Conservation (phyloP, 2,113 vertebrate species). For the Xiphophorus hellerii region DNA sequence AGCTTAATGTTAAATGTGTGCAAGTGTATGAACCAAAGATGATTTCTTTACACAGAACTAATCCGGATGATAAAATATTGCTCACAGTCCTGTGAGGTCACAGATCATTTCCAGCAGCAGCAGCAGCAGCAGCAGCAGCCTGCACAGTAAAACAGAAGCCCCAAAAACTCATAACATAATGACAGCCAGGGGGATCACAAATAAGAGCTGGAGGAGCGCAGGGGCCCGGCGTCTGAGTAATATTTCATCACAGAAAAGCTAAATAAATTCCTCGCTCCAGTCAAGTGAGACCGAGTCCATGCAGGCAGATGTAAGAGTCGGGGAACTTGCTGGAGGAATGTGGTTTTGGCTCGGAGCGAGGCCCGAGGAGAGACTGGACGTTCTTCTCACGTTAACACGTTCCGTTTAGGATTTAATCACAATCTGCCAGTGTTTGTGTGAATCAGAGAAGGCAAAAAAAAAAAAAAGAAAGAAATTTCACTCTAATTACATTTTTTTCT, state of each 20-base stretch:
- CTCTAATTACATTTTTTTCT: neutral
- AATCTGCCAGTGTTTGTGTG: slow-evolving; percentile 12
- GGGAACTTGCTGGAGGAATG: slow-evolving; percentile 80
- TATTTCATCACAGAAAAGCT: slow-evolving; percentile 80
- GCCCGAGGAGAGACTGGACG: slow-evolving; percentile 57
- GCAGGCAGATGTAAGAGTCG: slow-evolving; percentile 82
- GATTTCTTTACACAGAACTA: neutral
- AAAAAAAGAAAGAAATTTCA: neutral
- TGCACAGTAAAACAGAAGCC: slow-evolving; percentile 72
- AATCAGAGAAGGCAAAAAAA: neutral
- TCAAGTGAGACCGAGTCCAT: slow-evolving; percentile 79
- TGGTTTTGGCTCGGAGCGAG: slow-evolving; percentile 67
- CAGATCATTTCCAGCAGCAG: slow-evolving; percentile 35
- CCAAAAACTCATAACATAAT: slow-evolving; percentile 64
- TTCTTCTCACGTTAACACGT: slow-evolving; percentile 72
- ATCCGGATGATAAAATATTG: neutral
- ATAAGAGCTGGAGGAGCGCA: slow-evolving; percentile 67
- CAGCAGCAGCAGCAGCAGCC: slow-evolving; percentile 7
- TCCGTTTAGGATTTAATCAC: slow-evolving; percentile 59
- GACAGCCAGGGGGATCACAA: slow-evolving; percentile 72
- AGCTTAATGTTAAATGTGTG: no score
- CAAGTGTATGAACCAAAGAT: neutral
- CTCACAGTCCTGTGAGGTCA: slow-evolving; percentile 36
- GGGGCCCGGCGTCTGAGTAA: slow-evolving; percentile 72
- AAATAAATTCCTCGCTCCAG: slow-evolving; percentile 79